phyloP scores from a whole-genome alignment of 2,797 vertebrate species.

The Epinephelus malabaricus region DNA sequence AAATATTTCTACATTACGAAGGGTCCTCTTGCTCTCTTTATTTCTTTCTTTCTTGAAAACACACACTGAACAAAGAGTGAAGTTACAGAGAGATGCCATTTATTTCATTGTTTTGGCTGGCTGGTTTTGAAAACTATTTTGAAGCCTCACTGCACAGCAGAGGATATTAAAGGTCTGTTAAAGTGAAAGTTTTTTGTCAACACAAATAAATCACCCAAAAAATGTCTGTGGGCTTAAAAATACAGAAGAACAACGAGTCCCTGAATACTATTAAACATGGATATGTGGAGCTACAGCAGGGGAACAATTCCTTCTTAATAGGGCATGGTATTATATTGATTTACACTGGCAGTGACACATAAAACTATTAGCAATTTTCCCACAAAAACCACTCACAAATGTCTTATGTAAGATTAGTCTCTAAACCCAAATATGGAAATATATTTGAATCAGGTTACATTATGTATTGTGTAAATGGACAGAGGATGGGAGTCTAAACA shows the following conservation, averaged over 20 bases:
- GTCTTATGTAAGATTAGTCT: slow-evolving; percentile 51
- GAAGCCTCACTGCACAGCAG: slow-evolving; percentile 8
- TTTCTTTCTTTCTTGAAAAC: slow-evolving; percentile 6
- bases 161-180: slow-evolving; percentile 34
- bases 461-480: slow-evolving; percentile 39
- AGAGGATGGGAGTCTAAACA: slow-evolving; percentile 42
- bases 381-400: slow-evolving; percentile 52
- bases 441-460: slow-evolving; percentile 2
- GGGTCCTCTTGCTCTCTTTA: too few relatives aligned
- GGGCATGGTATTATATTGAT: slow-evolving; percentile 56
- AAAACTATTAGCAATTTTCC: slow-evolving; percentile 63
- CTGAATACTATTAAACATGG: slow-evolving; percentile 34
- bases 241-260: slow-evolving; percentile 4
- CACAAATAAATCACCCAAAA: slow-evolving; percentile 44
- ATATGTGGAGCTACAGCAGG: slow-evolving; percentile 12
- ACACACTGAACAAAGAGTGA: slow-evolving; percentile 18
- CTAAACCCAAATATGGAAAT: slow-evolving; percentile 62
- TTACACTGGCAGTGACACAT: slow-evolving; percentile 60
- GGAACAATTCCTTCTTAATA: slow-evolving; percentile 46
- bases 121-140: slow-evolving; percentile 28
- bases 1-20: neutral
- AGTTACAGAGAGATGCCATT: neutral
- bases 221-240: neutral
- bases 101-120: slow-evolving; percentile 19
- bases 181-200: slow-evolving; percentile 22